Evolutionary conservation across 2,113 vertebrate species (phyloP).

Genomic region (Apodemus sylvaticus): DNA sequence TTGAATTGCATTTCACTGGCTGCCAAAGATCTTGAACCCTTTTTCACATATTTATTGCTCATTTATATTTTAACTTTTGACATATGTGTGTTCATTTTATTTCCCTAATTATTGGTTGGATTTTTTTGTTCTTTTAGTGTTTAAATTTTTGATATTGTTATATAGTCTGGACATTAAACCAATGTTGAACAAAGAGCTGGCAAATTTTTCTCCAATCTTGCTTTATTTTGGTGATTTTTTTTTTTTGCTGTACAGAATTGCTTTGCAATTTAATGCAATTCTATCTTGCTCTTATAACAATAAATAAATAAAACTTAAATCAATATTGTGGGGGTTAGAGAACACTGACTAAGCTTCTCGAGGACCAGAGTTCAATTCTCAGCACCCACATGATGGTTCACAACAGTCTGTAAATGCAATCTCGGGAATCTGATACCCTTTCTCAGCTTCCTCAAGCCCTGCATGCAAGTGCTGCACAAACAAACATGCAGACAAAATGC

Average conservation of each 20-base stretch:
- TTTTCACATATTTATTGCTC: background rate
- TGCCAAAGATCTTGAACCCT: background rate
- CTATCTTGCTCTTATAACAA: background rate
- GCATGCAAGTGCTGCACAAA: background rate
- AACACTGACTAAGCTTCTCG: background rate
- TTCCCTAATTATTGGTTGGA: background rate
- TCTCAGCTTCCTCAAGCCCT: background rate
- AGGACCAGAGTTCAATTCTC: background rate
- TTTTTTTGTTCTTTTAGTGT: background rate
- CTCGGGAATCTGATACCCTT: background rate
- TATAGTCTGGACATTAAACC: background rate
- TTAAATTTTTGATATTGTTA: background rate
- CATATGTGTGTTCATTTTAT: background rate
- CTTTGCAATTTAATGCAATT: background rate
- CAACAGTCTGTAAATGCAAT: background rate
- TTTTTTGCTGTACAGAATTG: background rate
- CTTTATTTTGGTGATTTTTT: background rate
- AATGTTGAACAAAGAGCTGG: background rate
- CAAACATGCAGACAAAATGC: background rate
- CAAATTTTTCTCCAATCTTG: background rate
- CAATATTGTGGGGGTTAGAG: background rate
- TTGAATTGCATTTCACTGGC: background rate
- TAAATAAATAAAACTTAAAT: constrained; percentile 36
- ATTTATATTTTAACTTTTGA: background rate
- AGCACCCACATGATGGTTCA: background rate